Base-by-base conservation (phyloP, 2,888 invertebrate genomes). In the Seira sanloemensis region DNA sequence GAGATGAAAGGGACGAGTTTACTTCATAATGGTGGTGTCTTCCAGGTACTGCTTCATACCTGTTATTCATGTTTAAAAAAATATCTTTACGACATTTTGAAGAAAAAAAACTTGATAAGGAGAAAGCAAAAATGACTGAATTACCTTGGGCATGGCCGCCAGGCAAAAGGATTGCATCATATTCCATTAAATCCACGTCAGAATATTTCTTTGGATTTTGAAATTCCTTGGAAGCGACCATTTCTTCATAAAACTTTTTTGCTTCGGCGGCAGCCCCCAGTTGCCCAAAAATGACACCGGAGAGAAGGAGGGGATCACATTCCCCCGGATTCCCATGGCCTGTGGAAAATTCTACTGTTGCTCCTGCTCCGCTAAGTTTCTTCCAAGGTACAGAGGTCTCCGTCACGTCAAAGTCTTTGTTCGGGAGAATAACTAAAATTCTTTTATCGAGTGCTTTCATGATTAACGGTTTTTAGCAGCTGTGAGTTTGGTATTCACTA, bases 81-180 rank as follows among this genome's bases (percentile, higher is more conserved):
- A n/a, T n/a, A n/a, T n/a, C 9, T 23, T 23, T 50, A 21, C n/a
- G 12, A 21, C 54, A 21, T 23, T 37, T 23, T 68, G 37, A 18
- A 26, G 68, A 24, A 25, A 68, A 19, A 68, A 25, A 24, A 5
- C 23, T 68, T 24, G 24, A 68, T 5, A 16, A 24, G 19, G 4
- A 9, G 19, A n/a, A n/a, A n/a, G n/a, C n/a, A n/a, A n/a, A n/a
- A 9, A 62, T 62, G 62, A 4, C 7, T 18, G 23, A 67, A 16
- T 21, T 37, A 88, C 88, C 88, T 84, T 81, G 79, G 4, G 88
- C 88, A 81, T 88, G 88, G n/a, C 88, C 88, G 5, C 88, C 88
- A 37, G 88, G 88, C 7, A 88, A 69, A 23, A 88, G 58, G 1
- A 88, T 62, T 24, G 81, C 87, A 26, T 88, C 87, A 66, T 82